Evolutionary conservation across 2,797 vertebrate genomes (phyloP).

Genomic region (Okamejei kenojei): DNA sequence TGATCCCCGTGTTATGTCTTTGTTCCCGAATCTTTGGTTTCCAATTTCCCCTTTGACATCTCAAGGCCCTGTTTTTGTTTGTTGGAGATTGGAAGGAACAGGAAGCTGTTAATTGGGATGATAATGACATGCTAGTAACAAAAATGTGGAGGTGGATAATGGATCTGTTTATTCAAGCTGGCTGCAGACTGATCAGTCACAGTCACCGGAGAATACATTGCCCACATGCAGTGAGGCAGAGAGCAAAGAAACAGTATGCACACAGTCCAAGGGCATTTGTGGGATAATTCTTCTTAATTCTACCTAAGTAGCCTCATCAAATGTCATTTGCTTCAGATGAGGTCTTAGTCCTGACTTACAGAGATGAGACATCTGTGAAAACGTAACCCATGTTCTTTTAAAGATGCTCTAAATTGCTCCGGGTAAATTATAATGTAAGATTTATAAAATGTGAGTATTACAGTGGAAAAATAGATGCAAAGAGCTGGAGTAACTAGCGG

Average conservation of each 20-base stretch:
- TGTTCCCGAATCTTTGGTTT: slow-evolving; percentile 1
- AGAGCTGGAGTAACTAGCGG: too few species aligned
- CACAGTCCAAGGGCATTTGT: slow-evolving; percentile 23
- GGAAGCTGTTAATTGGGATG: slow-evolving; percentile 25
- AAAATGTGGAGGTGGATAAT: slow-evolving; percentile 35
- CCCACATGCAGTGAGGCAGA: slow-evolving; percentile 7
- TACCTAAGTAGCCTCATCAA: neutral
- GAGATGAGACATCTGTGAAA: neutral
- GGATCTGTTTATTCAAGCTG: slow-evolving; percentile 28
- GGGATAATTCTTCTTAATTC: neutral
- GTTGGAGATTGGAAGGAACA: neutral
- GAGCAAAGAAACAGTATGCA: slow-evolving; percentile 18
- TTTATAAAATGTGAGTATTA: neutral
- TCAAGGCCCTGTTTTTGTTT: slow-evolving; percentile 22
- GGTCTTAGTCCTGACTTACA: neutral
- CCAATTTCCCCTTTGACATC: slow-evolving; percentile 30
- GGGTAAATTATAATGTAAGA: neutral
- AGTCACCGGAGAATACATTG: slow-evolving; percentile 13
- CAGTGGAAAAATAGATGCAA: neutral
- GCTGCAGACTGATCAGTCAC: slow-evolving; percentile 27
- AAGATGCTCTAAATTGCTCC: neutral
- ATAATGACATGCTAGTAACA: slow-evolving; percentile 14
- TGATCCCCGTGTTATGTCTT: neutral
- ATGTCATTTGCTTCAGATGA: slow-evolving; percentile 4
- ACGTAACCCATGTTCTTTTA: neutral